Conservation (phyloP, 1,140 invertebrate species). For the Drosophila repletoides region DNA sequence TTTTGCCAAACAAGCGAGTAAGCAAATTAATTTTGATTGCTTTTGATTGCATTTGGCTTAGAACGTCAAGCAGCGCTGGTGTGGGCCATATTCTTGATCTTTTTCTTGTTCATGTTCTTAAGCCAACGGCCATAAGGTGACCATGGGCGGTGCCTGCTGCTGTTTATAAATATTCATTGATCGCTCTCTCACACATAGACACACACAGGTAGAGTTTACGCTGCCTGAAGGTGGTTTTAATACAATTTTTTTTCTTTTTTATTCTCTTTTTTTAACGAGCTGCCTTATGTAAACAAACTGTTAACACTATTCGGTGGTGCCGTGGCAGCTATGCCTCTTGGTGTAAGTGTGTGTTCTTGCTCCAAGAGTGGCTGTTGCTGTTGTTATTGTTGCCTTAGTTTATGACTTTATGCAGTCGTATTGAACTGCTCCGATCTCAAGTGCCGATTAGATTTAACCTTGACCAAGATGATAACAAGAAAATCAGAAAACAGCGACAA, state of each 20-base stretch:
- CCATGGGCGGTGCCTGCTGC: constrained; percentile 68
- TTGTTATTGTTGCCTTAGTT: constrained; percentile 51
- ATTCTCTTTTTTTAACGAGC: constrained; percentile 63
- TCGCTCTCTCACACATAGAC: constrained; percentile 17
- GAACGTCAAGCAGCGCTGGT: constrained; percentile 24
- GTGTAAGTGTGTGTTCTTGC: constrained; percentile 19
- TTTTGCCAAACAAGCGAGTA: constrained; percentile 51
- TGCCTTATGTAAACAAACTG: constrained; percentile 79
- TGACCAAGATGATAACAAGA: constrained; percentile 74
- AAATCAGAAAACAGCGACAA: constrained; percentile 14
- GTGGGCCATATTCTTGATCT: constrained; percentile 59
- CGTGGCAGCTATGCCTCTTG: constrained; percentile 11
- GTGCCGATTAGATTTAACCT: constrained; percentile 77
- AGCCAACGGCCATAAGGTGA: constrained; percentile 38
- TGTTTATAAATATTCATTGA: constrained; percentile 76
- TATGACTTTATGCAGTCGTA: constrained; percentile 52
- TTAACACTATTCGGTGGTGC: constrained; percentile 64
- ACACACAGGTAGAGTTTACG: constrained; percentile 8
- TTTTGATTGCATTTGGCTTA: constrained; percentile 48
- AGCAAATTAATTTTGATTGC: constrained; percentile 79
- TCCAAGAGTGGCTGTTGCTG: constrained; percentile 34
- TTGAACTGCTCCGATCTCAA: constrained; percentile 65
- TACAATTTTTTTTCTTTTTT: constrained; percentile 41
- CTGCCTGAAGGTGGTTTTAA: constrained; percentile 24
- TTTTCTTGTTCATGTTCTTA: constrained; percentile 45